Evolutionary conservation across 2,888 invertebrate genomes (phyloP).

Genomic region (Galeopsomyia nigrocyanea): DNA sequence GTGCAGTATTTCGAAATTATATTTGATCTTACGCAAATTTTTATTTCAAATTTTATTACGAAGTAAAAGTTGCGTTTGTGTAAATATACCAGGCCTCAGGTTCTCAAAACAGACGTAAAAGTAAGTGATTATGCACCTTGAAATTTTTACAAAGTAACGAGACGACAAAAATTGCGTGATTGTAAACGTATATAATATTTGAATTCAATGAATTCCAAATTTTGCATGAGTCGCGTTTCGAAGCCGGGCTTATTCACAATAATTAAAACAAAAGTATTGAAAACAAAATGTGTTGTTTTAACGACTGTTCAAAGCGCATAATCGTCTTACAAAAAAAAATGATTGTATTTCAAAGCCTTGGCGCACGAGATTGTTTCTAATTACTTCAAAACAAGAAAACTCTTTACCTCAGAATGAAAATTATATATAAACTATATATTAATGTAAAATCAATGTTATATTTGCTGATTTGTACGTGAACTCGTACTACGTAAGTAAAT

Average conservation of each 20-base stretch:
- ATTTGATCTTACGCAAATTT: background rate
- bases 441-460: slow-evolving; percentile 20
- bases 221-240: too few relatives aligned
- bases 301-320: too few relatives aligned
- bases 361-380: too few relatives aligned
- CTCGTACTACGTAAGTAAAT: slow-evolving; percentile 6
- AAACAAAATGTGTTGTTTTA: too few relatives aligned
- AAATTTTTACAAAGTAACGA: slow-evolving; percentile 32
- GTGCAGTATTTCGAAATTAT: background rate
- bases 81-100: slow-evolving; percentile 24
- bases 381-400: too few relatives aligned
- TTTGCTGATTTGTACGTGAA: slow-evolving; percentile 24
- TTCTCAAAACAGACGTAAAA: slow-evolving; percentile 20
- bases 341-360: too few relatives aligned
- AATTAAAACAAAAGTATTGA: too few relatives aligned
- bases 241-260: too few relatives aligned
- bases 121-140: slow-evolving; percentile 27
- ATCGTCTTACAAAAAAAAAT: too few relatives aligned
- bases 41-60: slow-evolving; percentile 5
- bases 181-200: slow-evolving; percentile 29
- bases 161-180: slow-evolving; percentile 22
- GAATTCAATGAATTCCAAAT: too few relatives aligned
- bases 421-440: slow-evolving; percentile 34
- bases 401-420: slow-evolving; percentile 17
- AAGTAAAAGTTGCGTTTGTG: slow-evolving; percentile 10